Percentiles rank a stretch among this genome's conserved stretches.
Evolutionary conservation across 2,113 vertebrate species (phyloP).

Genomic region (Laticauda colubrina): DNA sequence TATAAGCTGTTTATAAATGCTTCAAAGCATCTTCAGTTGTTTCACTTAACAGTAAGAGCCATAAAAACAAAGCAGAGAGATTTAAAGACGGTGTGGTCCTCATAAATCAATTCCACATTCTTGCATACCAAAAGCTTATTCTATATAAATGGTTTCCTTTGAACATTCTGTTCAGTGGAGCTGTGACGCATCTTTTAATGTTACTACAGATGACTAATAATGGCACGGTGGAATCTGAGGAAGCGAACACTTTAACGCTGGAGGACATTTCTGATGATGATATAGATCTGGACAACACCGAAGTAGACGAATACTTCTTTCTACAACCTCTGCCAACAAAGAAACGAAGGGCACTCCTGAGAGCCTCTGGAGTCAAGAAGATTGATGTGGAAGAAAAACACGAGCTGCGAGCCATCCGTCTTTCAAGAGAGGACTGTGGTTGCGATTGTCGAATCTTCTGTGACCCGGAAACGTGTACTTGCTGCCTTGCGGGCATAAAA

Average conservation of each 20-base stretch:
- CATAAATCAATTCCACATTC: not conserved
- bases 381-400: constrained; percentile 98
- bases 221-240: constrained; percentile 91
- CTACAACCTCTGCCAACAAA: constrained; percentile 95
- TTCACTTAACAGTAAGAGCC: not conserved
- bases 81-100: not conserved
- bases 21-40: not conserved
- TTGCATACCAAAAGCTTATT: not conserved
- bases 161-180: not conserved
- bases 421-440: constrained; percentile 95
- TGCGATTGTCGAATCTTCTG: constrained; percentile 96
- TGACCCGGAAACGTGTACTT: constrained; percentile 95
- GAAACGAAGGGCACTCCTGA: constrained; percentile 87
- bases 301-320: constrained; percentile 98
- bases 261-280: constrained; percentile 98
- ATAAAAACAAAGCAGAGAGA: not conserved
- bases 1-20: not conserved
- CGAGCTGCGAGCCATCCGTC: constrained; percentile 89
- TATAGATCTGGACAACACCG: constrained; percentile 96
- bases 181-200: constrained; percentile 19
- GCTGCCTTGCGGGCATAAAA: constrained; percentile 96
- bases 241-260: constrained; percentile 88
- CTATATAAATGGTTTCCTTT: not conserved
- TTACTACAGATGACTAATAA: constrained; percentile 91
- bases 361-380: constrained; percentile 94